Percentiles rank a stretch among this genome's conserved stretches.
These are phyloP conservation scores for Dendrocincla fuliginosa DNA, from an alignment of 2,797 vertebrate species.

Conservation along the genomic window DNA sequence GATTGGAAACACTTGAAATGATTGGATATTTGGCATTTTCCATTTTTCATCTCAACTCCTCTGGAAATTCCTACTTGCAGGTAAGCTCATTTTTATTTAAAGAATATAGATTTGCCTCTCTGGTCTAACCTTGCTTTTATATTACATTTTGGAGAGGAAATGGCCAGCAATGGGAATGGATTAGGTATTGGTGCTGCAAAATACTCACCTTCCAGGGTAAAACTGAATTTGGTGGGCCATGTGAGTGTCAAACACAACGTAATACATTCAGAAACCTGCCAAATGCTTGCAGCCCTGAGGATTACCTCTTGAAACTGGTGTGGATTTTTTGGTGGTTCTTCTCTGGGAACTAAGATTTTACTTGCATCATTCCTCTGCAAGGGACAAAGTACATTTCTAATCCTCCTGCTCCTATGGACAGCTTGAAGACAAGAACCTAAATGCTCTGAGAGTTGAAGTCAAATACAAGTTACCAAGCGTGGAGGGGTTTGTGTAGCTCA, in stretches of 20 bases:
- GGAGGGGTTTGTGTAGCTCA: background rate
- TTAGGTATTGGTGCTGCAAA: background rate
- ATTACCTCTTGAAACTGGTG: background rate
- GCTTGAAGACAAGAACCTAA: background rate
- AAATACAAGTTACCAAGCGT: background rate
- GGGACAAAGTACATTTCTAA: background rate
- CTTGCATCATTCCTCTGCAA: background rate
- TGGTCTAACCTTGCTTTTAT: background rate
- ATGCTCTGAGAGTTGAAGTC: background rate
- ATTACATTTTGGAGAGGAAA: background rate
- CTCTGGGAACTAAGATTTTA: background rate
- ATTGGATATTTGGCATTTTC: background rate
- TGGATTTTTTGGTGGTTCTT: background rate
- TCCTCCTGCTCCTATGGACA: background rate
- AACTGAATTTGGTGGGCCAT: background rate
- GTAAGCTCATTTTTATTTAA: constrained; percentile 34
- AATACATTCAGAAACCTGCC: background rate
- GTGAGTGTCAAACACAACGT: background rate
- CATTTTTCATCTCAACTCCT: background rate
- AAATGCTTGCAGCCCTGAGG: background rate
- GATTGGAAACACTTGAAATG: background rate
- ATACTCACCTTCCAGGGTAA: background rate
- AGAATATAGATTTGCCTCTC: background rate
- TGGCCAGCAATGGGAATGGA: background rate
- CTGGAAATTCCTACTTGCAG: constrained; percentile 55